Conservation (phyloP, 2,113 vertebrate species). For the Indri indri region DNA sequence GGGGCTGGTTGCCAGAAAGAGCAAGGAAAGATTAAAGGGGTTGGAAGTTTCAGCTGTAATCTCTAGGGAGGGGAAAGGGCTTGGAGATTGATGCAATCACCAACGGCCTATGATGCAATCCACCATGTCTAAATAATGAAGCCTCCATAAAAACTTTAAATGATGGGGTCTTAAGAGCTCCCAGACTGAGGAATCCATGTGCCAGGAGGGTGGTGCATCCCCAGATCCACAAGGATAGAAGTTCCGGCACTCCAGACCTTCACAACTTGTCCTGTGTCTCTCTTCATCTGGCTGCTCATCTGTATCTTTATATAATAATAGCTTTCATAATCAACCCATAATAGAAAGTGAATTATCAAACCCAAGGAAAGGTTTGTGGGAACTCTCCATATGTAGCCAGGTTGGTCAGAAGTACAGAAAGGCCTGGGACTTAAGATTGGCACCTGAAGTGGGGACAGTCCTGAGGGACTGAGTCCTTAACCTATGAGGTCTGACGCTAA, state of each 20-base stretch:
- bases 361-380: neutral
- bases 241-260: neutral
- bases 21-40: too few species aligned
- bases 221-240: neutral
- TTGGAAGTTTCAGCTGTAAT: too few species aligned
- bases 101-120: neutral
- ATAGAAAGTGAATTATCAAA: neutral
- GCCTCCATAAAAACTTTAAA: neutral
- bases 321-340: neutral
- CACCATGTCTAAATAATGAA: neutral
- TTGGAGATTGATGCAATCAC: neutral
- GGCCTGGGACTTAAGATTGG: neutral
- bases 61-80: neutral
- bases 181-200: neutral
- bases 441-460: neutral
- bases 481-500: neutral
- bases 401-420: neutral
- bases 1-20: neutral
- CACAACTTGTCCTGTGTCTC: neutral
- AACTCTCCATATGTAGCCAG: neutral
- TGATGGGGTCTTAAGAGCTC: neutral
- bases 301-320: neutral
- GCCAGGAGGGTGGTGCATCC: neutral
- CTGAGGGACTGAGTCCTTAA: neutral
- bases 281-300: neutral